These are phyloP conservation scores for Hippolais icterina DNA, from an alignment of 2,113 vertebrate genomes.

Conservation along the genomic window DNA sequence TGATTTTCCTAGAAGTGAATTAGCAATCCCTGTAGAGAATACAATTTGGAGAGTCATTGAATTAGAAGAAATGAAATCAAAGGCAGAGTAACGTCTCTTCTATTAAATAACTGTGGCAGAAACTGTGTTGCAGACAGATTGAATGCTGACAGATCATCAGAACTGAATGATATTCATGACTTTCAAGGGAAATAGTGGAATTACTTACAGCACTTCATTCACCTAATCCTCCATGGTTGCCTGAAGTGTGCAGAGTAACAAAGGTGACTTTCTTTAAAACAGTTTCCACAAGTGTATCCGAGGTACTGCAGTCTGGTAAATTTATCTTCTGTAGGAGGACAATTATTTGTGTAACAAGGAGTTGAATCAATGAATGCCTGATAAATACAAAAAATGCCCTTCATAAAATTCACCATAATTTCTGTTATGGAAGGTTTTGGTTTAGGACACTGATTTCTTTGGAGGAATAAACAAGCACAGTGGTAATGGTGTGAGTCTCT, in stretches of 20 bases:
- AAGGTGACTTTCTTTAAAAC: neutral
- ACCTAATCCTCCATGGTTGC: neutral
- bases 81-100: neutral
- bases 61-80: neutral
- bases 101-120: neutral
- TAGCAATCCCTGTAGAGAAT: neutral
- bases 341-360: neutral
- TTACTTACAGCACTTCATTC: neutral
- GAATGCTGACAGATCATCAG: neutral
- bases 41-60: constrained; percentile 1
- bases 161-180: neutral
- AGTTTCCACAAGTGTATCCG: neutral
- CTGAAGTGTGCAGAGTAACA: neutral
- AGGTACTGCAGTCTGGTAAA: neutral
- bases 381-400: neutral
- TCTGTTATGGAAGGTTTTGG: neutral
- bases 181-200: neutral
- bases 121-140: neutral
- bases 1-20: neutral
- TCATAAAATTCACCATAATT: neutral
- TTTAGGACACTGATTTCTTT: neutral
- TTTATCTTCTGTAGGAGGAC: neutral
- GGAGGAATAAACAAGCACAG: neutral
- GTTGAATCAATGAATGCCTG: neutral
- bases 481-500: neutral